A percentile compares a stretch with the other conserved stretches of the same genome.
These are phyloP conservation scores for Pyrochroa serraticornis DNA, from an alignment of 2,888 invertebrate genomes.

Conservation along the genomic window DNA sequence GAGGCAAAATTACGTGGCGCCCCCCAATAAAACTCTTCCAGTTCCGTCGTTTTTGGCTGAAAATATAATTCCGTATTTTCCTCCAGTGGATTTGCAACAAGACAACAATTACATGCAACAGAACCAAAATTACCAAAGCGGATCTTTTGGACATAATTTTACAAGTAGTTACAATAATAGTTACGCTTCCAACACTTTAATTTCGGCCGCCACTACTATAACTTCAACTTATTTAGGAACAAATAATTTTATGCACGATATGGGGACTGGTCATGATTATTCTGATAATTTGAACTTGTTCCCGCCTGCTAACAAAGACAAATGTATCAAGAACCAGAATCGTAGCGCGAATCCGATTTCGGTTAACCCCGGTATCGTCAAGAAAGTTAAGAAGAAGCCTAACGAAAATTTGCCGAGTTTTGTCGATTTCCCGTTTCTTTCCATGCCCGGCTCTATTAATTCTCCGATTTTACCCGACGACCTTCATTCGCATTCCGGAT, in stretches of 20 bases:
- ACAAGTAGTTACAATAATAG: slow-evolving; percentile 44
- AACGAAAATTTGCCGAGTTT: slow-evolving; percentile 46
- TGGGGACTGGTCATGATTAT: slow-evolving; percentile 38
- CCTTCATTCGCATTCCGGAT: slow-evolving; percentile 53
- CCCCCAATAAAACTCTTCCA: slow-evolving; percentile 41
- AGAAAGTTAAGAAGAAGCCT: slow-evolving; percentile 47
- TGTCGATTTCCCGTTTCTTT: slow-evolving; percentile 53
- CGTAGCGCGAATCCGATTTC: slow-evolving; percentile 13
- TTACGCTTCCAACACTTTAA: slow-evolving; percentile 47
- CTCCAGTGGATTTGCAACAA: slow-evolving; percentile 51
- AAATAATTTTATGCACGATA: slow-evolving; percentile 48
- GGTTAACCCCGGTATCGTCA: slow-evolving; percentile 29
- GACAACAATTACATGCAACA: slow-evolving; percentile 50
- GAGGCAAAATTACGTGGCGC: slow-evolving; percentile 37
- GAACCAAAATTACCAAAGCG: slow-evolving; percentile 50
- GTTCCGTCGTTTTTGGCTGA: slow-evolving; percentile 51
- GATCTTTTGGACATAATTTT: slow-evolving; percentile 46
- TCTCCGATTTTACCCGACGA: slow-evolving; percentile 57
- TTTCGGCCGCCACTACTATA: slow-evolving; percentile 45
- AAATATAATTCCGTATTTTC: slow-evolving; percentile 54
- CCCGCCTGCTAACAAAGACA: slow-evolving; percentile 28
- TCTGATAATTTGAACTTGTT: slow-evolving; percentile 16
- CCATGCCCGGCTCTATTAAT: slow-evolving; percentile 54
- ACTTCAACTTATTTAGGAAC: slow-evolving; percentile 47
- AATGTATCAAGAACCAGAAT: slow-evolving; percentile 29